These are phyloP conservation scores for Dunckerocampus dactyliophorus DNA, from an alignment of 2,113 vertebrate genomes.

Conservation along the genomic window DNA sequence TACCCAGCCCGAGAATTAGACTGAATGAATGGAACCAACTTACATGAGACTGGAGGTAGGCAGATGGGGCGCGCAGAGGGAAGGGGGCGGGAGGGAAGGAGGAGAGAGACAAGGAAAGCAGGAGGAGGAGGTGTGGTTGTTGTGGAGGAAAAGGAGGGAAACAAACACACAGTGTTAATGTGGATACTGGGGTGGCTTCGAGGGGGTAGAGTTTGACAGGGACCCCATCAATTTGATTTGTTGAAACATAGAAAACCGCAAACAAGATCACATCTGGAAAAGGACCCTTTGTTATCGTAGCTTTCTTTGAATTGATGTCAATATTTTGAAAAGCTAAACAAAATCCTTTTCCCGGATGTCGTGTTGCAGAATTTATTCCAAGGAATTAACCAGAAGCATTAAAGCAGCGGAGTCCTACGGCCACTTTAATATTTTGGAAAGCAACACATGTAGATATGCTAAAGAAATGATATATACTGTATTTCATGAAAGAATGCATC, in stretches of 20 bases:
- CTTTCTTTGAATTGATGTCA: background rate
- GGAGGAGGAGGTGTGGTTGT: slow-evolving; percentile 74
- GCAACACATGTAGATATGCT: no score
- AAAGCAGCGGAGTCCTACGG: slow-evolving; percentile 1
- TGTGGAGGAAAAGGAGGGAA: slow-evolving; percentile 77
- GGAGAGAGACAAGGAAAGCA: slow-evolving; percentile 79
- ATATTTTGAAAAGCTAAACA: background rate
- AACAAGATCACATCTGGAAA: slow-evolving; percentile 42
- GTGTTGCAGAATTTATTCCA: slow-evolving; percentile 30
- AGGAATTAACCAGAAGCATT: slow-evolving; percentile 42
- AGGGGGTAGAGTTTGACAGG: slow-evolving; percentile 23
- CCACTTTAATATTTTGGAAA: no score
- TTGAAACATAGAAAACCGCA: slow-evolving; percentile 29
- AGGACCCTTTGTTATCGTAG: background rate
- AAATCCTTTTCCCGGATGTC: slow-evolving; percentile 36
- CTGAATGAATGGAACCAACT: slow-evolving; percentile 82
- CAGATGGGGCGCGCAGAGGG: slow-evolving; percentile 83
- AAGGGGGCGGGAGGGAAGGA: slow-evolving; percentile 73
- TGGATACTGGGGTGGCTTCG: slow-evolving; percentile 70
- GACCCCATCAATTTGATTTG: slow-evolving; percentile 16
- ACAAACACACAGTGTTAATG: slow-evolving; percentile 86
- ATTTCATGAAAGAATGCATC: no score
- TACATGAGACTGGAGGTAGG: slow-evolving; percentile 99
- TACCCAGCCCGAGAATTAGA: slow-evolving; percentile 51
- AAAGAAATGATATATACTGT: no score